phyloP scores from a whole-genome alignment of 2,113 vertebrate species.

The human (Homo sapiens) region GRCh38 chr17:77303501-77304000 shows the following conservation, averaged over 20 bases:
- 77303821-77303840: background rate
- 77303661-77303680: too few species aligned
- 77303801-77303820: background rate
- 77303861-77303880: rapidly evolving
- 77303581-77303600: too few species aligned
- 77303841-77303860: rapidly evolving
- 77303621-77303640: too few species aligned
- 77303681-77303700: background rate
- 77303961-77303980: background rate
- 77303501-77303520: too few species aligned
- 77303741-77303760: background rate
- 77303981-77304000: background rate
- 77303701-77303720: background rate
- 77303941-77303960: background rate
- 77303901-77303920: background rate
- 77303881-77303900: background rate
- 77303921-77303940: background rate
- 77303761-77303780: background rate
- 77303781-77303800: background rate
- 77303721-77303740: background rate
- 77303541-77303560: too few species aligned
- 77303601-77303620: too few species aligned
- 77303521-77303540: too few species aligned
- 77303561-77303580: too few species aligned
- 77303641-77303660: too few species aligned